Evolutionary conservation across 2,888 invertebrate species (phyloP), one percentile per base, ranked within the genome.

Genomic region (Tolmerus cingulatus): DNA sequence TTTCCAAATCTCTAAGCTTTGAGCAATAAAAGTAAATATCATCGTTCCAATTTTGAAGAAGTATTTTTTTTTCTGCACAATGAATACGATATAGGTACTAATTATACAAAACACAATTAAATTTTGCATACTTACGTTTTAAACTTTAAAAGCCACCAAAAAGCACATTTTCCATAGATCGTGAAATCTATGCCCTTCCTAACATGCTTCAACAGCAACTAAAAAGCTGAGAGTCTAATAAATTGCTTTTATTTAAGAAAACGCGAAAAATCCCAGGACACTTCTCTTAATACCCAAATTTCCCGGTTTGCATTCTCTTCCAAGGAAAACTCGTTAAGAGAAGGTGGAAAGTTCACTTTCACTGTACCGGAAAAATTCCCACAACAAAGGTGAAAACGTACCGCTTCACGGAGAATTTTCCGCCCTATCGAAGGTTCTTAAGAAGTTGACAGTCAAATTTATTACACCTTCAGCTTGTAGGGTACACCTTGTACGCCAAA

Each of bases 401-500:
- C 46, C 43, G 27, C 16, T 51, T 34, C 76, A 55, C 30, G 19
- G 5, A 51, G 30, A 23, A 30, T 46, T 51, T 16, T 30, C 14
- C 30, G 14, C 7, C 51, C 27, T 14, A 27, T 16, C 46, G 51
- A 27, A 78, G 43, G 40, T 78, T 23, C 78, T 78, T 78, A 46
- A 78, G 30, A 51, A n/a, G 27, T 51, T 79, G 79, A 79, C 79
- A 79, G 51, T 79, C 16, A 51, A 51, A 79, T 79, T 79, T 79
- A 79, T 79, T 79, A 51, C 79, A 30, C 51, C 79, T 46, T 46
- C 51, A 27, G 51, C 51, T 34, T 43, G 79, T 79, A 51, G 30
- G 79, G 34, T 79, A 79, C 79, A 79, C 79, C 51, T 79, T 79
- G 79, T 79, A 79, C 46, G 27, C 40, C 79, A 79, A 79, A 79